phyloP scores from a whole-genome alignment of 2,888 invertebrate species.

The Pammene fasciana region DNA sequence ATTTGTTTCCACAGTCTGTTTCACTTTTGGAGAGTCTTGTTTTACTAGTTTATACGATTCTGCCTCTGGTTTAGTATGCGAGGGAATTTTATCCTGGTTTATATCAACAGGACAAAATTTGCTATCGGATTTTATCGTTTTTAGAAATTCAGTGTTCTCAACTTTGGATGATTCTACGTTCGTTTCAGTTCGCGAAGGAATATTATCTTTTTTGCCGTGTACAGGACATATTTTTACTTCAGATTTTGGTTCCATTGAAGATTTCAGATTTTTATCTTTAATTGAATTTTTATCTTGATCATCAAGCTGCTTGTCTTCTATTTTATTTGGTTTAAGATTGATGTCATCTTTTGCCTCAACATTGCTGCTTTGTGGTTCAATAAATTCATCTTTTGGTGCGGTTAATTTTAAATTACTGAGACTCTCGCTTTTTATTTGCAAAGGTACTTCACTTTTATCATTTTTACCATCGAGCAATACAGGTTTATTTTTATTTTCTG shows the following conservation, averaged over 20 bases:
- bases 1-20: slow-evolving; percentile 33
- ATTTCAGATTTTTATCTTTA: background rate
- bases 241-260: slow-evolving; percentile 25
- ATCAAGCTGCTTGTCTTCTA: background rate
- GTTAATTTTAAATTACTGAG: background rate
- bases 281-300: background rate
- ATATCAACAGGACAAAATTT: slow-evolving; percentile 39
- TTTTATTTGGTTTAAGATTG: background rate
- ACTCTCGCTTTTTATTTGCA: background rate
- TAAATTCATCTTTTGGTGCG: background rate
- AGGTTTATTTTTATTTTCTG: background rate
- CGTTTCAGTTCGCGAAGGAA: background rate
- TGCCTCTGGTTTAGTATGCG: background rate
- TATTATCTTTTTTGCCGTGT: slow-evolving; percentile 25
- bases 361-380: background rate
- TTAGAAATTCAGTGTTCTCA: background rate
- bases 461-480: background rate
- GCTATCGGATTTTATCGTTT: slow-evolving; percentile 3
- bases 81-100: background rate
- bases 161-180: background rate
- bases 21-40: background rate
- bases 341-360: background rate
- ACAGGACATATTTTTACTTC: slow-evolving; percentile 40
- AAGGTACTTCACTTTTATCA: background rate
- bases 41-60: background rate